Evolutionary conservation across 1,140 invertebrate species (phyloP).

Genomic region (Aleiodes sp.): DNA sequence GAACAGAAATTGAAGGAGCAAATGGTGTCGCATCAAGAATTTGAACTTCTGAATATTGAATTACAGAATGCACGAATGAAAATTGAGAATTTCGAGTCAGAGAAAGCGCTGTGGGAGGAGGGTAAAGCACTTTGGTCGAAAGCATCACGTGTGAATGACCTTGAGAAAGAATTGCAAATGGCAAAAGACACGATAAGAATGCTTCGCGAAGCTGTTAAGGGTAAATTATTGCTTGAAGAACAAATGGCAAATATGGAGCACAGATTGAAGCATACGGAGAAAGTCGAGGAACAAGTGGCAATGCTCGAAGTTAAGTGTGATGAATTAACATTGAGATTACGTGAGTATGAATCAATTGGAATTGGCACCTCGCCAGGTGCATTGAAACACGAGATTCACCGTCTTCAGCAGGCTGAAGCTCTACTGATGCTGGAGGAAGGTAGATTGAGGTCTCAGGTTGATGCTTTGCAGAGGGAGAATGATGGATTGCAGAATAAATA

Average conservation of each 20-base stretch:
- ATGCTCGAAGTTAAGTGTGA: slow-evolving; percentile 45
- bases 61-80: slow-evolving; percentile 53
- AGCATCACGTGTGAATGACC: slow-evolving; percentile 52
- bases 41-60: slow-evolving; percentile 54
- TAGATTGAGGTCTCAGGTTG: slow-evolving; percentile 52
- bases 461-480: slow-evolving; percentile 52
- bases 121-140: slow-evolving; percentile 47
- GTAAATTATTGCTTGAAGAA: slow-evolving; percentile 62
- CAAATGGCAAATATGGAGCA: slow-evolving; percentile 57
- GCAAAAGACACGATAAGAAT: slow-evolving; percentile 50
- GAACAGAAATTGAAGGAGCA: slow-evolving; percentile 52
- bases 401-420: slow-evolving; percentile 58
- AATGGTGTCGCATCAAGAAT: slow-evolving; percentile 43
- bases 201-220: slow-evolving; percentile 56
- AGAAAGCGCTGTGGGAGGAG: slow-evolving; percentile 54
- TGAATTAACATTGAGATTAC: slow-evolving; percentile 51
- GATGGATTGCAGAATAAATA: slow-evolving; percentile 48
- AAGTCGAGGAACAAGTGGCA: slow-evolving; percentile 53
- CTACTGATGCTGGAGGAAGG: slow-evolving; percentile 57
- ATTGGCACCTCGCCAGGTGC: slow-evolving; percentile 49
- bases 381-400: slow-evolving; percentile 58
- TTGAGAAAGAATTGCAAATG: slow-evolving; percentile 54
- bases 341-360: slow-evolving; percentile 59
- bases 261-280: slow-evolving; percentile 56
- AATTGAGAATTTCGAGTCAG: slow-evolving; percentile 54